phyloP scores from a whole-genome alignment of 2,888 invertebrate genomes.

The Hypomecis atomaria region DNA sequence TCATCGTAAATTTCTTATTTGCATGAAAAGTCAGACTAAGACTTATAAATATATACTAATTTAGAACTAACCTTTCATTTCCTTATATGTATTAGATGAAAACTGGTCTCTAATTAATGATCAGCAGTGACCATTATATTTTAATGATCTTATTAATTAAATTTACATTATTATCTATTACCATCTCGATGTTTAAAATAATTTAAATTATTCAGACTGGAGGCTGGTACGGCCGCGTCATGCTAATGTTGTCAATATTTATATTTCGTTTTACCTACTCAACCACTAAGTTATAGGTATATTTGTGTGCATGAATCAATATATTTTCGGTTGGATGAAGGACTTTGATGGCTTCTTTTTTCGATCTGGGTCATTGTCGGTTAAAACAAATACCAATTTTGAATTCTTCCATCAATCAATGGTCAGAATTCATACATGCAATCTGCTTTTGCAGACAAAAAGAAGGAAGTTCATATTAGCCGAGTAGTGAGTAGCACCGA shows the following conservation, averaged over 20 bases:
- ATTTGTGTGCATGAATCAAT: neutral
- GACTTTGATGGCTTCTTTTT: neutral
- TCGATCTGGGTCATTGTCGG: neutral
- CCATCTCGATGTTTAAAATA: slow-evolving; percentile 2
- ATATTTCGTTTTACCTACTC: neutral
- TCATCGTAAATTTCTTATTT: neutral
- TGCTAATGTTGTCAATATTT: neutral
- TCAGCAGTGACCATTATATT: slow-evolving; percentile 19
- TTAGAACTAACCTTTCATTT: slow-evolving; percentile 10
- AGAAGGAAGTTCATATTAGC: no score
- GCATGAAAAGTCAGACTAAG: neutral
- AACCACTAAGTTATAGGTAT: neutral
- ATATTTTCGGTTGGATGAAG: neutral
- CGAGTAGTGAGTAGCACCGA: no score
- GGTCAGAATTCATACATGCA: no score
- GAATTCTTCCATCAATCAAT: no score
- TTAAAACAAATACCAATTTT: neutral
- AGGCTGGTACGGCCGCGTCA: slow-evolving; percentile 5
- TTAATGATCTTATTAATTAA: slow-evolving; percentile 20
- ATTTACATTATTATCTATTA: slow-evolving; percentile 25
- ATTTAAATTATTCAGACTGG: slow-evolving; percentile 16
- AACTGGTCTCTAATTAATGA: slow-evolving; percentile 4
- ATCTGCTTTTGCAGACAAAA: no score
- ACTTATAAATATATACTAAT: slow-evolving; percentile 3
- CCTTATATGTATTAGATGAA: slow-evolving; percentile 13